Evolutionary conservation across 2,113 vertebrate genomes (phyloP).

Genomic region (Nothobranchius furzeri): DNA sequence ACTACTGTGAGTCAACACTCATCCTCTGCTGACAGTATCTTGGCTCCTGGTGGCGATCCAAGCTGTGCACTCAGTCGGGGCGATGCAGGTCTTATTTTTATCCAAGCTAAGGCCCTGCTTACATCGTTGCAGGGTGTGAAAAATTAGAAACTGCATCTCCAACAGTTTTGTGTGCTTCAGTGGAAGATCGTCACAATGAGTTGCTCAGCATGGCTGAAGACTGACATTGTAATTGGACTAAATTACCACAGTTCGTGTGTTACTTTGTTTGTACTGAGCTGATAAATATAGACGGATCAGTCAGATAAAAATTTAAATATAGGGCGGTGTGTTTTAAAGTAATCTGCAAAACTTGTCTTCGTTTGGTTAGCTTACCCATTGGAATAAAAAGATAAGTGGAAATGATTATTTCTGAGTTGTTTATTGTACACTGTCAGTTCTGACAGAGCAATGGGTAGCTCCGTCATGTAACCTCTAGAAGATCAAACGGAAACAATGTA

Average conservation of each 20-base stretch:
- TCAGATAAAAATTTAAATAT: no score
- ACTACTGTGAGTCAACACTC: slow-evolving; percentile 19
- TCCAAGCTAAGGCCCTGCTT: slow-evolving; percentile 30
- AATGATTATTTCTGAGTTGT: slow-evolving; percentile 52
- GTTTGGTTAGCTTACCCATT: slow-evolving; percentile 11
- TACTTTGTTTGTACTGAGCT: slow-evolving; percentile 10
- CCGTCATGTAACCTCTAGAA: slow-evolving; percentile 60
- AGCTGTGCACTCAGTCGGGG: slow-evolving; percentile 7
- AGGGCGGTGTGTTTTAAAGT: neutral
- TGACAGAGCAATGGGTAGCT: slow-evolving; percentile 65
- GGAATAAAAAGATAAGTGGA: slow-evolving; percentile 54
- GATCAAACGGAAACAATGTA: slow-evolving; percentile 63
- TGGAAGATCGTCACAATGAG: slow-evolving; percentile 57
- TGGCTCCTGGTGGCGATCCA: slow-evolving; percentile 20
- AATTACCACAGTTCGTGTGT: slow-evolving; percentile 14
- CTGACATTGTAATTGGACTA: slow-evolving; percentile 13
- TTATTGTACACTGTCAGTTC: slow-evolving; percentile 52
- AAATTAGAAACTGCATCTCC: slow-evolving; percentile 58
- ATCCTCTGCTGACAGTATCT: slow-evolving; percentile 12
- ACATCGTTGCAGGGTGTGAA: slow-evolving; percentile 45
- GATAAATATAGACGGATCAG: no score
- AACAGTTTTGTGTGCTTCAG: slow-evolving; percentile 19
- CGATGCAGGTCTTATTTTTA: slow-evolving; percentile 46
- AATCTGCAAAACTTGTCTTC: slow-evolving; percentile 17
- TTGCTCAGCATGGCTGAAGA: slow-evolving; percentile 21